Percentiles rank a stretch among this genome's conserved stretches.
Evolutionary conservation across 1,140 invertebrate genomes (phyloP).

Genomic region (Magallana gigas): DNA sequence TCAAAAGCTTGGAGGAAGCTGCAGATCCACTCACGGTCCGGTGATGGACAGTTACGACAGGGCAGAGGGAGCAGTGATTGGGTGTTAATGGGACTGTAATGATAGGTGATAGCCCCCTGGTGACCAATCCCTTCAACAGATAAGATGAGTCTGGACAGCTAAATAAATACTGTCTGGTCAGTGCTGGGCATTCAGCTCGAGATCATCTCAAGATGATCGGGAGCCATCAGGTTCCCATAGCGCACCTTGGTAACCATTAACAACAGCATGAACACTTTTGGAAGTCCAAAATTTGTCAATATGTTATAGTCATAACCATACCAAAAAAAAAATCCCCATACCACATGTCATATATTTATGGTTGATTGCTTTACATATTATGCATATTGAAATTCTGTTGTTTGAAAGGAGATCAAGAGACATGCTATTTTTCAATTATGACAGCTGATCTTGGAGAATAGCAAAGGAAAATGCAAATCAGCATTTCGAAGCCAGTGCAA

Average conservation of each 20-base stretch:
- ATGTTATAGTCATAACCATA: neutral
- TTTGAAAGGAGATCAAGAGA: neutral
- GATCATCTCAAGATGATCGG: neutral
- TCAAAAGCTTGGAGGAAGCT: constrained; percentile 22
- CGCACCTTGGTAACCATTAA: constrained; percentile 8
- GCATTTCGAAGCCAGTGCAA: neutral
- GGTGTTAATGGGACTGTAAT: constrained; percentile 25
- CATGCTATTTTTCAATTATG: constrained; percentile 19
- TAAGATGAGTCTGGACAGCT: constrained; percentile 34
- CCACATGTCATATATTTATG: too few relatives aligned
- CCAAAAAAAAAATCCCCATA: too few relatives aligned
- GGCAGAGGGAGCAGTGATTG: neutral
- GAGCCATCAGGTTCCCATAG: neutral
- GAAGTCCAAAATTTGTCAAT: neutral
- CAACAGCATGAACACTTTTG: neutral
- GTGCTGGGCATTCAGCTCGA: neutral
- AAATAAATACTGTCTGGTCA: constrained; percentile 33
- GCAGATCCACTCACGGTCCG: neutral
- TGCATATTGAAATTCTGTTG: too few relatives aligned
- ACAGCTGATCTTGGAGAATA: neutral
- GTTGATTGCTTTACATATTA: too few relatives aligned
- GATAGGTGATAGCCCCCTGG: constrained; percentile 31
- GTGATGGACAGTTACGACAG: constrained; percentile 28
- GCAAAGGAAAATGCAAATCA: neutral
- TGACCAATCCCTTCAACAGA: constrained; percentile 15